Base-by-base conservation (phyloP, 2,113 vertebrate species). In the Coracopsis vasa region DNA sequence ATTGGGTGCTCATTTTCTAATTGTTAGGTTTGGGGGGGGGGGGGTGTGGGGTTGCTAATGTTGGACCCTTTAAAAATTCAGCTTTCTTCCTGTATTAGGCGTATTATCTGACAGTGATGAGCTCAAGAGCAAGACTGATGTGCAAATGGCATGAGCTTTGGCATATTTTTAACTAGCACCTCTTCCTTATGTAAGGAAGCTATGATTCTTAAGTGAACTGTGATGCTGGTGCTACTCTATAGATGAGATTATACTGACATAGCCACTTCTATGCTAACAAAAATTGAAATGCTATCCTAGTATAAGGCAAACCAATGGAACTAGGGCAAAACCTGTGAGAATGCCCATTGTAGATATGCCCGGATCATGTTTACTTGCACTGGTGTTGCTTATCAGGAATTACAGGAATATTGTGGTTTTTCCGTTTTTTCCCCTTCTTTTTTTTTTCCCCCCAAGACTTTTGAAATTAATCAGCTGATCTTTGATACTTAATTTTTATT, bases 361-460 rank as follows among this genome's bases (percentile, higher is more conserved):
- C 37, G 7, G 42, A 35, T 61, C 8, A 11, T 35, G 44, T 50
- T 86, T 42, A 51, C 50, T 80, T 74, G 27, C 35, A 56, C 56
- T 39, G 29, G 3, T 21, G 7, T 73, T 66, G 17, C 12, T 83
- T 72, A 35, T 33, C 16, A 39, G 27, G 48, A 66, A 58, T 6
- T 65, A 58, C 21, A 35, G 33, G 20, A 61, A 41, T 67, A 69
- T 50, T 67, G 1, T 18, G 8, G 48, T 79, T 58, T 47, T n/a
- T 9, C 16, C 2, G 5, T 9, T 6, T 24, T 47, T 37, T 8
- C 7, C 3, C 19, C 6, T 1, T 51, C 13, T 24, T 13, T 12
- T 6, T 25, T 41, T 41, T 13, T 16, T 10, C 10, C 4, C 1
- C 14, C n/a, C 4, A 21, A 81, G 39, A 60, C 16, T 50, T 31